phyloP scores from a whole-genome alignment of 2,797 vertebrate species.

The Anguilla megastoma region DNA sequence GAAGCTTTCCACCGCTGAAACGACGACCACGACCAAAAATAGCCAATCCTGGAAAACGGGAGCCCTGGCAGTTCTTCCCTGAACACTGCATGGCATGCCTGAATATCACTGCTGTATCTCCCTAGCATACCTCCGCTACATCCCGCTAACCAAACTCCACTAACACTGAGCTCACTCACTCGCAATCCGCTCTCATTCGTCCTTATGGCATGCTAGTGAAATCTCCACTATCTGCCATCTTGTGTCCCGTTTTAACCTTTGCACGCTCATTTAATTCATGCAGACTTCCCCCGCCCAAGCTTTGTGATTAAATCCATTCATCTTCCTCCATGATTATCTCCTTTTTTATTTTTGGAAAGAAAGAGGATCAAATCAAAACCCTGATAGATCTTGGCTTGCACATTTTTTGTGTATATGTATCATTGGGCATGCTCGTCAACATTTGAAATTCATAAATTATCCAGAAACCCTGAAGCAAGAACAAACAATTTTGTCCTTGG shows the following conservation, averaged over 20 bases:
- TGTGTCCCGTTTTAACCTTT: conserved; percentile 31
- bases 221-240: conserved; percentile 26
- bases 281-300: conserved; percentile 23
- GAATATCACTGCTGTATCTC: conserved; percentile 59
- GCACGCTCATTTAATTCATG: conserved; percentile 45
- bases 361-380: conserved; percentile 21
- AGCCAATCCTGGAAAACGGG: conserved; percentile 62
- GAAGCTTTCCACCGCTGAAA: conserved; percentile 75
- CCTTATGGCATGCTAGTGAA: conserved; percentile 76
- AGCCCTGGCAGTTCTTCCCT: conserved; percentile 86
- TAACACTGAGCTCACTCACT: conserved; percentile 63
- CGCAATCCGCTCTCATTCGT: conserved; percentile 34
- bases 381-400: conserved; percentile 67
- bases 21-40: conserved; percentile 55
- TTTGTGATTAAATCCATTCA: conserved; percentile 39
- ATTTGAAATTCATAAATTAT: conserved; percentile 73
- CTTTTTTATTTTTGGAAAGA: conserved; percentile 32
- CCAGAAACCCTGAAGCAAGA: conserved; percentile 76
- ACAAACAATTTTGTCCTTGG: conserved; percentile 78
- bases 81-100: conserved; percentile 91
- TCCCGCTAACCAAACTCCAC: conserved; percentile 55
- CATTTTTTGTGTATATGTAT: conserved; percentile 57
- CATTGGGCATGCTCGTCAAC: conserved; percentile 60
- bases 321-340: conserved; percentile 36
- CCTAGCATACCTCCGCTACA: conserved; percentile 51